phyloP scores from a whole-genome alignment of 2,797 vertebrate genomes.

The Orientallactaga sibirica region DNA sequence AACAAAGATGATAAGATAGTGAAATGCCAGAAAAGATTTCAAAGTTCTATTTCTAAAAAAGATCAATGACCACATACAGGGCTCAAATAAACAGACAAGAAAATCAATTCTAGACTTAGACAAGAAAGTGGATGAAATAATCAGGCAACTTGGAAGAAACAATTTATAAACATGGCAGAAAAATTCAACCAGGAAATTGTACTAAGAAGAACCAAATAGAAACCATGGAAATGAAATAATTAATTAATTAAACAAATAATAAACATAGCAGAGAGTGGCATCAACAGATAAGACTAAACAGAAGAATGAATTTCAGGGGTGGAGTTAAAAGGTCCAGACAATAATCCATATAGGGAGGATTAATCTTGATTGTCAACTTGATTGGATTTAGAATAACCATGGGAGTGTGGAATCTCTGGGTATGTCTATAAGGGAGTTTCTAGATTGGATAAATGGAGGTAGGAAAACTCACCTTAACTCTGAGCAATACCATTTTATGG shows the following conservation, averaged over 20 bases:
- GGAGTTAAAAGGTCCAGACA: neutral
- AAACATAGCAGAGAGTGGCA: neutral
- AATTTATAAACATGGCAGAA: neutral
- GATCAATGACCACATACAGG: no score
- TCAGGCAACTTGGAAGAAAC: neutral
- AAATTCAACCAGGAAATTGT: neutral
- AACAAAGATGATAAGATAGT: neutral
- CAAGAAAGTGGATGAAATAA: neutral
- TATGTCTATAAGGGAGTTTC: no score
- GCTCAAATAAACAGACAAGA: neutral
- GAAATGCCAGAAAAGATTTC: neutral
- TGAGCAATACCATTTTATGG: no score
- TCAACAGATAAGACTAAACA: neutral
- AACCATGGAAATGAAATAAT: neutral
- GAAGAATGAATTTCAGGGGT: neutral
- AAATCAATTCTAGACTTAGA: no score
- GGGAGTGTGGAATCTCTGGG: no score
- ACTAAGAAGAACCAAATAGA: neutral
- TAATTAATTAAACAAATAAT: neutral
- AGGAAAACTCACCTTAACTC: no score
- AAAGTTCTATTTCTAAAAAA: neutral
- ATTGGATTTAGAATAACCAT: no score
- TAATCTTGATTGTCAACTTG: no score
- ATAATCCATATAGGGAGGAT: neutral
- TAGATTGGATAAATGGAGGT: no score